These are phyloP conservation scores for Oxygymnocypris stewartii DNA, from an alignment of 2,113 vertebrate species.

Conservation along the genomic window DNA sequence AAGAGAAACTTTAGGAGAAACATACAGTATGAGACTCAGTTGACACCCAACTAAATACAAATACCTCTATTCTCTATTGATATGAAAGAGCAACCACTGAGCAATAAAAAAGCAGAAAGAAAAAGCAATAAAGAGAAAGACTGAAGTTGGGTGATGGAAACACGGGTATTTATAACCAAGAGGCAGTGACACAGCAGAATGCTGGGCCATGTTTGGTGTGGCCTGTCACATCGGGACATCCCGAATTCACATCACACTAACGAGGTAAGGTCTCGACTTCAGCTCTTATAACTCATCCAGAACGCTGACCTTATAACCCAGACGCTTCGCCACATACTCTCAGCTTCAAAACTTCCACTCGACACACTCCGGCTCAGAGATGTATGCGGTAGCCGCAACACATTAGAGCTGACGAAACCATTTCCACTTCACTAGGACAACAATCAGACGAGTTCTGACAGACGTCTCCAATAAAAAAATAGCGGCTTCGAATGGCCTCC, in stretches of 20 bases:
- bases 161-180: conserved; percentile 53
- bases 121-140: not conserved
- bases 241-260: conserved; percentile 58
- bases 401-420: conserved; percentile 5
- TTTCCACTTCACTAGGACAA: conserved; percentile 24
- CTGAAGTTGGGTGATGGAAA: conserved; percentile 7
- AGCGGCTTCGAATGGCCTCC: not conserved
- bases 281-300: conserved; percentile 50
- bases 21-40: not conserved
- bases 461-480: not conserved
- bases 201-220: conserved; percentile 40
- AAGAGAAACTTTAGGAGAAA: not conserved
- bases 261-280: conserved; percentile 56
- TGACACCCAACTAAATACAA: not conserved
- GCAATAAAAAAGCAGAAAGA: conserved; percentile 8
- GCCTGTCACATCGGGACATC: conserved; percentile 62
- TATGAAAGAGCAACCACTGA: not conserved
- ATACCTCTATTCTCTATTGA: not conserved
- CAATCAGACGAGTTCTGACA: conserved; percentile 18
- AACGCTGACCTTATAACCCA: conserved; percentile 20
- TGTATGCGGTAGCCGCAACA: conserved; percentile 9
- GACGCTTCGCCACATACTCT: conserved; percentile 38
- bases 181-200: conserved; percentile 56
- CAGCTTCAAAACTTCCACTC: conserved; percentile 41
- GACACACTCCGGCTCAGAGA: not conserved